Evolutionary conservation across 2,113 vertebrate genomes (phyloP), one percentile per base, ranked within the genome.

Genomic region (Pongo pygmaeus): DNA sequence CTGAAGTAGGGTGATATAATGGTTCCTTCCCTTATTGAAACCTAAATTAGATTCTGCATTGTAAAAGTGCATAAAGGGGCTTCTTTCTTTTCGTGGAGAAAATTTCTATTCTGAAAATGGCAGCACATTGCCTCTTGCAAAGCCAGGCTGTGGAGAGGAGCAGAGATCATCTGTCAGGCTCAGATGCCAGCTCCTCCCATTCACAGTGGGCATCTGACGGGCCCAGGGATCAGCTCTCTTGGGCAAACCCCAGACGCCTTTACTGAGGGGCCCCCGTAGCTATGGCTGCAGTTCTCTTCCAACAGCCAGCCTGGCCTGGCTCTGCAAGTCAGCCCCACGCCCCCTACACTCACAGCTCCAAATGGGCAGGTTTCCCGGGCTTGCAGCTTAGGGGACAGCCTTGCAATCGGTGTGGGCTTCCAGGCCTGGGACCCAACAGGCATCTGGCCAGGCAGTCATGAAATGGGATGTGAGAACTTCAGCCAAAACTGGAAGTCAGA

Each of bases 1-100:
- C 81, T 86, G 88, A 89, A 96, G 95, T 50, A 94, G 90, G 97
- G 94, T 38, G 50, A 97, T 80, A 96, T n/a, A 72, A 93, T 0
- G 18, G 97, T 70, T 70, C 90, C 80, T 74, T 89, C 92, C 91
- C 92, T 46, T 57, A 94, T 80, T 80, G 95, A 91, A 78, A 18
- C 95, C 91, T 86, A 92, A 97, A 92, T 97, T 96, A 97, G 98
- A 95, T 94, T 83, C 94, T 38, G 69, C 77, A n/a, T 93, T 94
- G 89, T 87, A 46, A 88, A 95, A 67, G 91, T 67, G 70, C 20
- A 84, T 50, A 75, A 88, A 59, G 78, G 64, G 69, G 38, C 75
- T 95, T 74, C 94, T 75, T 91, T 72, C 90, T 92, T 85, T 89
- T 88, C 61, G 0, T 5, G 57, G 61, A 93, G 91, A 86, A 94